Evolutionary conservation across 2,113 vertebrate genomes (phyloP).

Genomic region (Cyrtonyx montezumae): DNA sequence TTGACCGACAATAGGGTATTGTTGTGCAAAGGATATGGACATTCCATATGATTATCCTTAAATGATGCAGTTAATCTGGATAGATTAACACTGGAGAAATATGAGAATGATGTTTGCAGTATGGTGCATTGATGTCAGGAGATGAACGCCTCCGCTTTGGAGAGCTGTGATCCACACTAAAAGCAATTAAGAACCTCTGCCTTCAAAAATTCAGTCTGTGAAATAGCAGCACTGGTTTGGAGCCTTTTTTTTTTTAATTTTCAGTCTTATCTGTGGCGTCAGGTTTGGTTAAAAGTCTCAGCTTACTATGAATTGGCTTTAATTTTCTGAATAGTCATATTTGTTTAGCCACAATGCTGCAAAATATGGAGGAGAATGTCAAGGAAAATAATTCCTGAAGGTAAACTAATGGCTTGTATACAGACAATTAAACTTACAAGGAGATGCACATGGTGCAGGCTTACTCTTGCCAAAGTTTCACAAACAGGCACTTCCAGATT

Average conservation of each 20-base stretch:
- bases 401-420: constrained; percentile 41
- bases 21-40: neutral
- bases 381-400: constrained; percentile 42
- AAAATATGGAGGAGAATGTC: neutral
- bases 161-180: neutral
- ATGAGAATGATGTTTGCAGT: neutral
- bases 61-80: neutral
- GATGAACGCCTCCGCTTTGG: neutral
- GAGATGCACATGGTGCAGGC: constrained; percentile 51
- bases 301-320: neutral
- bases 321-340: neutral
- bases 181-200: neutral
- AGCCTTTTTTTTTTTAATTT: neutral
- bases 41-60: neutral
- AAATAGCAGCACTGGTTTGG: neutral
- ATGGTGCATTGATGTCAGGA: neutral
- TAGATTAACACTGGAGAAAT: neutral
- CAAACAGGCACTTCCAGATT: constrained; percentile 31
- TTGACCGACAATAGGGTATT: neutral
- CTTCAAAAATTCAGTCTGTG: neutral
- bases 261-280: neutral
- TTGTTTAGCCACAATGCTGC: neutral
- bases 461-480: constrained; percentile 60
- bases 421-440: constrained; percentile 67
- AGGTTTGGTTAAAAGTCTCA: neutral